Evolutionary conservation across 2,797 vertebrate species (phyloP).

Genomic region (Margarornis squamiger): DNA sequence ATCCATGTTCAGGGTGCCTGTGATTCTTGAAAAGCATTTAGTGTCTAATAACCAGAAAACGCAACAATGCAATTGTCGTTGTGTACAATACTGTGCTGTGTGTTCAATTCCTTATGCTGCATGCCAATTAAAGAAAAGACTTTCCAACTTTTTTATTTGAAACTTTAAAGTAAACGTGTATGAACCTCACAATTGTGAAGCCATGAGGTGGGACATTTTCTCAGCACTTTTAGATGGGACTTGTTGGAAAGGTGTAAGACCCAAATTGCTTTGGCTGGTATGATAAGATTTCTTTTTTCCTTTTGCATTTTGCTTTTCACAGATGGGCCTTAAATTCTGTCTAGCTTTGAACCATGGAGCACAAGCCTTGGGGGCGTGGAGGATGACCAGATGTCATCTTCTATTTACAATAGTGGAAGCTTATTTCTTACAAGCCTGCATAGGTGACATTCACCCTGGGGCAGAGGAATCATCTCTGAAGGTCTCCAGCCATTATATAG

Average conservation of each 20-base stretch:
- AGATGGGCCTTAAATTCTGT: slow-evolving; percentile 66
- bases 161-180: slow-evolving; percentile 48
- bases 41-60: slow-evolving; percentile 67
- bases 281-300: background rate
- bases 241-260: slow-evolving; percentile 57
- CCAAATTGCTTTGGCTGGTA: slow-evolving; percentile 60
- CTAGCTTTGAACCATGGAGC: slow-evolving; percentile 66
- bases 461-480: slow-evolving; percentile 23
- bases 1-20: slow-evolving; percentile 72
- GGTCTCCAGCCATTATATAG: slow-evolving; percentile 21
- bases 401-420: slow-evolving; percentile 25
- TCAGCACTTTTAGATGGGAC: slow-evolving; percentile 55
- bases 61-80: slow-evolving; percentile 66
- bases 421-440: slow-evolving; percentile 49
- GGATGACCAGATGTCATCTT: slow-evolving; percentile 34
- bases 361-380: slow-evolving; percentile 59
- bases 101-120: slow-evolving; percentile 60
- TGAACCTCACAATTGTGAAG: slow-evolving; percentile 66
- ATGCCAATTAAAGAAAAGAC: slow-evolving; percentile 60
- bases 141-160: slow-evolving; percentile 55
- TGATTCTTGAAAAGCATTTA: slow-evolving; percentile 72
- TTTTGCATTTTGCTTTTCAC: slow-evolving; percentile 63
- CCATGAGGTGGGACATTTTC: slow-evolving; percentile 62
- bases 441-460: slow-evolving; percentile 50
- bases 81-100: slow-evolving; percentile 45